These are phyloP conservation scores for Paragorgia papillata DNA, from an alignment of 92 coral and sea anemone genomes.

Conservation along the genomic window DNA sequence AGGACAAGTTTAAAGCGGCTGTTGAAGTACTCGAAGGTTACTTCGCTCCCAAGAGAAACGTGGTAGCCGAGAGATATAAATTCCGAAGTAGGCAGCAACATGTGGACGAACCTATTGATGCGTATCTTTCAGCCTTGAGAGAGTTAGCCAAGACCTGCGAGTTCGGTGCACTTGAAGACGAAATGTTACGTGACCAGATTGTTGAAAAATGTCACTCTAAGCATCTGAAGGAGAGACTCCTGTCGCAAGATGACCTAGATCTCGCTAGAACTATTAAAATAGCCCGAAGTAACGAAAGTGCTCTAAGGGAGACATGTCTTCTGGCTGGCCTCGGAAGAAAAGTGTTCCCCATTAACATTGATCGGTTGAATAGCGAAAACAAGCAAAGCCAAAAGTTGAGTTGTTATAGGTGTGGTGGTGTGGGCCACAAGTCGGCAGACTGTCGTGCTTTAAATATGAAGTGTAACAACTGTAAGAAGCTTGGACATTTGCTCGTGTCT, in stretches of 20 bases:
- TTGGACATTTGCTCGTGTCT: too few relatives aligned
- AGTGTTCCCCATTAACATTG: conserved; percentile 24
- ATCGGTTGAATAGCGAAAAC: conserved; percentile 12
- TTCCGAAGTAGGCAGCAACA: conserved; percentile 48
- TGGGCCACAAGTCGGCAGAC: too few relatives aligned
- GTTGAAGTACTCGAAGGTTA: too few relatives aligned
- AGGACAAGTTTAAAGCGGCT: too few relatives aligned
- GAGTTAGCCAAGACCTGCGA: conserved; percentile 49
- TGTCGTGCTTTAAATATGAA: too few relatives aligned
- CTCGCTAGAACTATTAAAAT: conserved; percentile 8
- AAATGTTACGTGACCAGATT: conserved; percentile 45
- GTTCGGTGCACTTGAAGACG: conserved; percentile 38
- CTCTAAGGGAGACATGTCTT: conserved; percentile 14
- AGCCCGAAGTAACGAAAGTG: conserved; percentile 21
- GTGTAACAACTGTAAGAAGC: too few relatives aligned
- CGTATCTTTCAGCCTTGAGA: conserved; percentile 40
- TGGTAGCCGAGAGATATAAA: background rate
- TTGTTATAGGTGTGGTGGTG: conserved; percentile 21
- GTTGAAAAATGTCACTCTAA: conserved; percentile 43
- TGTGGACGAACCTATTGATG: too few relatives aligned
- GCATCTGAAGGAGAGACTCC: too few relatives aligned
- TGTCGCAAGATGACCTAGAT: conserved; percentile 40
- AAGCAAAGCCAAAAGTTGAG: too few relatives aligned
- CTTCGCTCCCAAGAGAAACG: too few relatives aligned
- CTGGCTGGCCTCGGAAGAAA: background rate